These are phyloP conservation scores for Odocoileus virginianus DNA, from an alignment of 2,113 vertebrate species.

Conservation along the genomic window DNA sequence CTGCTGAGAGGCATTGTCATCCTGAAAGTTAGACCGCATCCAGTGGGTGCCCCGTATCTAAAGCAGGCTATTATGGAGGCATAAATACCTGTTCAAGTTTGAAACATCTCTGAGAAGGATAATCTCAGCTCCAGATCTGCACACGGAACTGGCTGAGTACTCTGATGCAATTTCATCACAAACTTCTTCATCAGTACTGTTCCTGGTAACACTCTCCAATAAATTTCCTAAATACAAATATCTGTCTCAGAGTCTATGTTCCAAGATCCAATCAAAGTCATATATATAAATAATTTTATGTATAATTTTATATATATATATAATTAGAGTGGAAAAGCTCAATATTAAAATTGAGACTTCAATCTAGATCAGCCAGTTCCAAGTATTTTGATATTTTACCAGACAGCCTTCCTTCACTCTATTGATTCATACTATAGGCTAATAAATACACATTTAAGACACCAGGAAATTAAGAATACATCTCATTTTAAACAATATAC, in stretches of 20 bases:
- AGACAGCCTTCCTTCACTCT: background rate
- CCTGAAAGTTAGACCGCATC: fast-evolving
- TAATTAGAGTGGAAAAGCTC: background rate
- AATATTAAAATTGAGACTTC: background rate
- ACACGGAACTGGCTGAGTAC: fast-evolving
- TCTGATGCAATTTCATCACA: background rate
- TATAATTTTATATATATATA: no score
- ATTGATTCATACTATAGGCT: background rate
- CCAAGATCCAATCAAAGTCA: background rate
- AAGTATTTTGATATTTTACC: background rate
- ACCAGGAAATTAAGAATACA: background rate
- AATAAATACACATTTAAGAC: background rate
- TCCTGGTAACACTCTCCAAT: background rate
- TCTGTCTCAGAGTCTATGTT: background rate
- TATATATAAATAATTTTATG: no score
- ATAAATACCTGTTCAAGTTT: background rate
- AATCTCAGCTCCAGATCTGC: background rate
- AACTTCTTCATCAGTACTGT: background rate
- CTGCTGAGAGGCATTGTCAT: background rate
- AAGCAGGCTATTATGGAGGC: background rate
- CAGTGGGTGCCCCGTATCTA: fast-evolving
- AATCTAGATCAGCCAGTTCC: background rate
- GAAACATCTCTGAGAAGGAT: background rate
- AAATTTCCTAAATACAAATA: background rate
- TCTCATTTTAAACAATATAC: background rate